Base-by-base conservation (phyloP, 1,140 invertebrate genomes). In the Saxidomus purpurata region DNA sequence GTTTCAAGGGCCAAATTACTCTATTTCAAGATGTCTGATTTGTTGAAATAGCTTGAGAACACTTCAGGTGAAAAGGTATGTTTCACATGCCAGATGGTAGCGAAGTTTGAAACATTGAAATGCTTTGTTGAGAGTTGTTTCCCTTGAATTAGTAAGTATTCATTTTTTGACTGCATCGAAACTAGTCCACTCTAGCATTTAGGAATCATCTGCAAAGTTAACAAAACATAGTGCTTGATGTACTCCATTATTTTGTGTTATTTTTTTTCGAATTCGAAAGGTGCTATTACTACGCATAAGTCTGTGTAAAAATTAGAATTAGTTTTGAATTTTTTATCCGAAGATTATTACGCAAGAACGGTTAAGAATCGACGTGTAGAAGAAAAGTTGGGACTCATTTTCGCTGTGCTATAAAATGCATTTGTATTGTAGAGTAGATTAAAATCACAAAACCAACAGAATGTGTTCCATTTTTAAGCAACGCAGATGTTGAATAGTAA, bases 131-230 rank as follows among this genome's bases (percentile, higher is more conserved):
- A n/a, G n/a, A n/a, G 17, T 59, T 9, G 11, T 69, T 31, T 69
- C 34, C 6, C 15, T 28, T 49, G 34, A 55, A 55, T 79, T 79
- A 31, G 47, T 9, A 55, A 79, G n/a, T 79, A 52, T 71, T 79
- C 49, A 49, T 31, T 79, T 31, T 79, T 59, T 2, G 31, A 49
- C 47, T 55, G 19, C 76, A 79, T 49, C 31, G 22, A 77, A 79
- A 79, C 76, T 79, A 79, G 76, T 79, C 76, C 36, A 8, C 47
- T 79, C 47, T 36, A 52, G 76, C 76, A 79, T 79, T 79, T 79
- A 79, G 55, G 49, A 13, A 52, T 55, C 43, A 36, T 79, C 28
- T 31, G 28, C 76, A 52, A 49, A 52, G 28, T 79, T 31, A 55
- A 79, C 28, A 15, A 76, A 76, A 22, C 6, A 79, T 76, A 79